Evolutionary conservation across 2,797 vertebrate species (phyloP).

Genomic region (Pyrrhura leucotis): DNA sequence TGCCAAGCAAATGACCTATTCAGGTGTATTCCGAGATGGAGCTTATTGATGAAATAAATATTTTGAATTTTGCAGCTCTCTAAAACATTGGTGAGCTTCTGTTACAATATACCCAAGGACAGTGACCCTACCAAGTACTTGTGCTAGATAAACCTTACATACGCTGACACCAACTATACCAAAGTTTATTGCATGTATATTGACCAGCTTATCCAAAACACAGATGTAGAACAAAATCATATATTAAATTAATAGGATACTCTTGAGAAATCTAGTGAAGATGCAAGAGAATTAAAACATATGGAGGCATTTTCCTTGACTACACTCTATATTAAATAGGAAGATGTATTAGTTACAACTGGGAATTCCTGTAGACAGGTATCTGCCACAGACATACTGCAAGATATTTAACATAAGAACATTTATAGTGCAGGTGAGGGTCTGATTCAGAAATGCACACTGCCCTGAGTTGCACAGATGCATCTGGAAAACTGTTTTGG

Average conservation of each 20-base stretch:
- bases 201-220: background rate
- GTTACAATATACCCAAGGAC: background rate
- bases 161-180: background rate
- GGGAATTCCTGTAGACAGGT: background rate
- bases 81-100: background rate
- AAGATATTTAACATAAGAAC: background rate
- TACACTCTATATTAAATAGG: background rate
- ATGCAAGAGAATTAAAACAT: constrained; percentile 18
- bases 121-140: background rate
- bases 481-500: background rate
- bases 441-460: background rate
- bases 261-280: background rate
- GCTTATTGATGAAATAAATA: constrained; percentile 30
- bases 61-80: background rate
- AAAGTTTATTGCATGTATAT: background rate
- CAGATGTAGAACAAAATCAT: background rate
- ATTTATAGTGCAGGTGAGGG: background rate
- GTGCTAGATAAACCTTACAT: background rate
- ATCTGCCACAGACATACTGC: background rate
- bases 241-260: background rate
- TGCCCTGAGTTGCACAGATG: background rate
- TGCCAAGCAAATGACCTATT: constrained; percentile 10
- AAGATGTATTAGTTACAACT: background rate
- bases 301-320: background rate
- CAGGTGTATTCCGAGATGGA: background rate